Conservation (phyloP, 2,113 vertebrate species). For the Reinhardtius hippoglossoides region DNA sequence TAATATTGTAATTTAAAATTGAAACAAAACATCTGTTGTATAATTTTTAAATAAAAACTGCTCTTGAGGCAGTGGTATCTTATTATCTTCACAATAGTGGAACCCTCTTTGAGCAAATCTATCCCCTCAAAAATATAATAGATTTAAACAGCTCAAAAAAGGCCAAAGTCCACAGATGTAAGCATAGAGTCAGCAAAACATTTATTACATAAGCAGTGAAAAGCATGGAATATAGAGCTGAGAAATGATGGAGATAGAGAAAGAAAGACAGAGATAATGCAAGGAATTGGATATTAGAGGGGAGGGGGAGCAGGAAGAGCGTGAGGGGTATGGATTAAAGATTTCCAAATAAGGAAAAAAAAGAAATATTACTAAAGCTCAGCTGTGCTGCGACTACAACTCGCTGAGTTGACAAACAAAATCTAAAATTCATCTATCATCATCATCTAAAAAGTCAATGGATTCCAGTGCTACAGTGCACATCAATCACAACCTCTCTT, state of each 20-base stretch:
- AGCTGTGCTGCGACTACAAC: constrained; percentile 34
- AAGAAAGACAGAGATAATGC: constrained; percentile 9
- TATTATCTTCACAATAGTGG: neutral
- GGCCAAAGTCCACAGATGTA: constrained; percentile 10
- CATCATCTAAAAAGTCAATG: constrained; percentile 45
- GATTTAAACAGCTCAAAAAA: no score
- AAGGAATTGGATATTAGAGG: constrained; percentile 19
- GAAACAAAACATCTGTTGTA: no score
- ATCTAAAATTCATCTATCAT: constrained; percentile 59
- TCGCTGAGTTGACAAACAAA: constrained; percentile 48
- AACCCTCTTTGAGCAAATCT: constrained; percentile 2
- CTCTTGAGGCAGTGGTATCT: neutral
- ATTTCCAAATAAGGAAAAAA: constrained; percentile 47
- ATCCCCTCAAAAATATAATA: neutral
- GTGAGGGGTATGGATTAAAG: constrained; percentile 41
- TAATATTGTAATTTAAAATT: no score
- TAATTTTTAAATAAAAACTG: neutral
- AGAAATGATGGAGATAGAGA: constrained; percentile 15
- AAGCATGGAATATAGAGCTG: constrained; percentile 2
- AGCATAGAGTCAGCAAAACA: constrained; percentile 33
- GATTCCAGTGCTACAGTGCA: neutral
- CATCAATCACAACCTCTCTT: neutral
- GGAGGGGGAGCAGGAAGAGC: neutral
- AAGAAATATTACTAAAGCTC: constrained; percentile 49
- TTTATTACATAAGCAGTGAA: constrained; percentile 45